Base-by-base conservation (phyloP, 2,888 invertebrate genomes). In the Phaedon cochleariae region DNA sequence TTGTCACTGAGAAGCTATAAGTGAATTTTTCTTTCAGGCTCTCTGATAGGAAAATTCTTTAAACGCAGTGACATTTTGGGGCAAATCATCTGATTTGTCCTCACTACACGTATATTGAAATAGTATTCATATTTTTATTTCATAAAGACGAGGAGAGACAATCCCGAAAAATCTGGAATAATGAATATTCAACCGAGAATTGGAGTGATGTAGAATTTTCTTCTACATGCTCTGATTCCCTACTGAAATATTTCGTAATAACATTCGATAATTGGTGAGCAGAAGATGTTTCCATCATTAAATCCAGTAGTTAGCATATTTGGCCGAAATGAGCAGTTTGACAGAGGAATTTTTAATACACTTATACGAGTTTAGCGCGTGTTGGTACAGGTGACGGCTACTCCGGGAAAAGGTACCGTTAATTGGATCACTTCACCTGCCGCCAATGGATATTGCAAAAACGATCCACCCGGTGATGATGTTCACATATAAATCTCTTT, bases 351-450 rank as follows among this genome's bases (percentile, higher is more conserved):
- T 75, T 74, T 75, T 68, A 73, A 73, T 68, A 66, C 69, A 72
- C 71, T 74, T 74, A 69, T 62, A 68, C 70, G 72, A 73, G 70
- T 70, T 70, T 73, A 73, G 76, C 78, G 79, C 77, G 80, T 73
- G 70, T 75, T 72, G 73, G 75, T 74, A 81, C 82, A 82, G 82
- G 82, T 82, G 82, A 82, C 81, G 74, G 77, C 77, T 78, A 81
- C 81, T 82, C 81, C 80, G n/a, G n/a, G n/a, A n/a, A n/a, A n/a
- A 79, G 78, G 81, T 82, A 80, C 82, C 82, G 82, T 82, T 82
- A 82, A 82, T 82, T 82, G 82, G 80, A 79, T 79, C 82, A 82
- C 82, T 81, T 79, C 82, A 82, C 82, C 82, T 82, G 82, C 75
- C 71, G 68, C 54, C 69, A 57, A 62, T 54, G 62, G 65, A 49